These are phyloP conservation scores for Cheiracanthium punctorium DNA, from an alignment of 2,888 invertebrate genomes.

Conservation along the genomic window DNA sequence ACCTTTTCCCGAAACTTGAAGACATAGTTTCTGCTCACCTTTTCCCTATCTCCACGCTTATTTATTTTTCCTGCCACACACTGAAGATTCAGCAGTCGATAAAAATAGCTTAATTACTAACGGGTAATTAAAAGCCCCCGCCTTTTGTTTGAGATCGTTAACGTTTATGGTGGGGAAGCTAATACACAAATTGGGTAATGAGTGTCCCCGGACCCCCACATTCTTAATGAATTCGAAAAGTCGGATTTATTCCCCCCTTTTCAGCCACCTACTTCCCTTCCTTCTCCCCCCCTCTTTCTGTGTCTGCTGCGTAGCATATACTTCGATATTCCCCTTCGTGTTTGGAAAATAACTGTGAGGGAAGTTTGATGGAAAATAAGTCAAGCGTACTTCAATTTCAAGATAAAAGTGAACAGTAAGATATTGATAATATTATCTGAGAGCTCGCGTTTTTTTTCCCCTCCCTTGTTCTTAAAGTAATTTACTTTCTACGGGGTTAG, in stretches of 20 bases:
- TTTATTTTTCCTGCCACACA: slow-evolving; percentile 37
- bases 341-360: neutral
- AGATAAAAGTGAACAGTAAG: too few relatives aligned
- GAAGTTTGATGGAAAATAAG: neutral
- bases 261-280: neutral
- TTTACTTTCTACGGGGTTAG: too few relatives aligned
- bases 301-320: too few relatives aligned
- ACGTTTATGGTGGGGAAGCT: slow-evolving; percentile 33
- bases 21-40: neutral
- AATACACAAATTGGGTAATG: slow-evolving; percentile 59
- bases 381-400: too few relatives aligned
- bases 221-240: slow-evolving; percentile 16
- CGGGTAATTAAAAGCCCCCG: slow-evolving; percentile 56
- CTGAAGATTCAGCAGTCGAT: slow-evolving; percentile 43
- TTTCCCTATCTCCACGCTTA: neutral
- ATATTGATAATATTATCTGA: too few relatives aligned
- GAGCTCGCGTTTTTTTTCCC: too few relatives aligned
- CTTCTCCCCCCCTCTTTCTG: too few relatives aligned
- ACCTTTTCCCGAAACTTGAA: too few relatives aligned
- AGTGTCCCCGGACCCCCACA: slow-evolving; percentile 19
- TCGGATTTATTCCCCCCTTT: neutral
- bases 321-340: too few relatives aligned
- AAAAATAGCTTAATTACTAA: slow-evolving; percentile 63
- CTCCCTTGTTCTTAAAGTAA: too few relatives aligned
- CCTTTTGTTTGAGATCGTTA: slow-evolving; percentile 61